Conservation (phyloP, 2,888 invertebrate genomes). For the Lepidocyrtoides sp. region DNA sequence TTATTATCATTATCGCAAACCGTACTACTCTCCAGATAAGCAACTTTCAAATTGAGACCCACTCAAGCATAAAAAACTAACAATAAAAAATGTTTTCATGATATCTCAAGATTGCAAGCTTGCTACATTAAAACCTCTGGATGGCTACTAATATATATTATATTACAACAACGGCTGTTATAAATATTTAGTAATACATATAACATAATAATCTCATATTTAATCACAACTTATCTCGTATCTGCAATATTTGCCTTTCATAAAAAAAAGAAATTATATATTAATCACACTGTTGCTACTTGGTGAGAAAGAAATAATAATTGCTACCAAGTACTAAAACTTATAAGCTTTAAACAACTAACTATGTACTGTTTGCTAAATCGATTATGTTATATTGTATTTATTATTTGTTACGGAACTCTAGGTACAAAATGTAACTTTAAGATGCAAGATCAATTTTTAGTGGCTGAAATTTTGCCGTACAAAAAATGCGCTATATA, state of each 20-base stretch:
- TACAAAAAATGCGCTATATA: constrained; percentile 72
- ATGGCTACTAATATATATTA: constrained; percentile 7
- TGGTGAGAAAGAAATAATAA: background rate
- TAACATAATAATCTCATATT: constrained; percentile 71
- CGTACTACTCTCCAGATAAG: background rate
- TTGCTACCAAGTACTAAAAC: background rate
- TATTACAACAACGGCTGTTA: constrained; percentile 37
- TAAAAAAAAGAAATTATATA: constrained; percentile 65
- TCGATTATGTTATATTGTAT: constrained; percentile 70
- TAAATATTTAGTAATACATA: constrained; percentile 5
- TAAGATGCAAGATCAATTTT: constrained; percentile 79
- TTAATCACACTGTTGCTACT: constrained; percentile 66
- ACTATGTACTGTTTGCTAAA: constrained; percentile 21
- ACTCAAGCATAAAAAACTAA: background rate
- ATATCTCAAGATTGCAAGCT: constrained; percentile 16
- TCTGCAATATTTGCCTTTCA: constrained; percentile 80
- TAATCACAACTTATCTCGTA: constrained; percentile 76
- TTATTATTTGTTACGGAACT: constrained; percentile 78
- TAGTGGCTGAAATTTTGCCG: constrained; percentile 77
- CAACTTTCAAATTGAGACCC: background rate
- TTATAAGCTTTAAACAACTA: background rate
- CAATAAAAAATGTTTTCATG: background rate
- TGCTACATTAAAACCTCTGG: constrained; percentile 10
- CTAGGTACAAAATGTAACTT: constrained; percentile 79
- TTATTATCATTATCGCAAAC: background rate